Evolutionary conservation across 2,113 vertebrate species (phyloP), one percentile per base, ranked within the genome.

Genomic region (Catharus bicknelli): DNA sequence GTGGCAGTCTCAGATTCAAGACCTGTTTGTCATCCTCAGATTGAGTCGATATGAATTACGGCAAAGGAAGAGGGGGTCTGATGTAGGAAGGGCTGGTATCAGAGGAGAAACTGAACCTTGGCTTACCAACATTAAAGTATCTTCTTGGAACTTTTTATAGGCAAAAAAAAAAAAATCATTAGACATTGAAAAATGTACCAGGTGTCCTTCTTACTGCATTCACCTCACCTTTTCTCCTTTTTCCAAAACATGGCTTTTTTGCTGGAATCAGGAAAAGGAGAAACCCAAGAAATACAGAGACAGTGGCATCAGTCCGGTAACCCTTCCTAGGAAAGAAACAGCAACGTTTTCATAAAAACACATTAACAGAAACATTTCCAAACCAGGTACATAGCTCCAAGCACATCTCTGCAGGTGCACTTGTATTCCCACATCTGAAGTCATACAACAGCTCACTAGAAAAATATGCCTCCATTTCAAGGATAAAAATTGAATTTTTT

Each of bases 241-340:
- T 98, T 57, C 97, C 93, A 93, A 98, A 98, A 61, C 97, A 95
- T 13, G 98, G 98, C 55, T 98, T 98, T 90, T 98, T 98, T 20
- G 99, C 98, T 48, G 99, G 99, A 76, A 99, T 99, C 93, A 99
- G 98, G 97, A 99, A 99, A 94, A 99, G 98, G 72, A 99, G 98
- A 96, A 99, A 99, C 11, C 99, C 99, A 13, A 99, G 98, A 74
- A 99, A 98, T 61, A 99, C 96, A 4, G 99, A 99, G 53, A 99
- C 98, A 0, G 99, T 99, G n/a, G 99, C 99, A 11, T 99, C 99
- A 0, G 99, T 99, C 83, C 99, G 98, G 94, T 99, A 99, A 62
- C 99, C 99, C 96, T 99, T 99, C 97, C 99, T 99, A 63, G 73
- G 81, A 76, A 81, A 91, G 27, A 94, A 78, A 94, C 6, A 79